Percentiles rank a stretch among this genome's conserved stretches.
These are phyloP conservation scores for Amphilophus citrinellus DNA, from an alignment of 2,113 vertebrate species.

Conservation along the genomic window DNA sequence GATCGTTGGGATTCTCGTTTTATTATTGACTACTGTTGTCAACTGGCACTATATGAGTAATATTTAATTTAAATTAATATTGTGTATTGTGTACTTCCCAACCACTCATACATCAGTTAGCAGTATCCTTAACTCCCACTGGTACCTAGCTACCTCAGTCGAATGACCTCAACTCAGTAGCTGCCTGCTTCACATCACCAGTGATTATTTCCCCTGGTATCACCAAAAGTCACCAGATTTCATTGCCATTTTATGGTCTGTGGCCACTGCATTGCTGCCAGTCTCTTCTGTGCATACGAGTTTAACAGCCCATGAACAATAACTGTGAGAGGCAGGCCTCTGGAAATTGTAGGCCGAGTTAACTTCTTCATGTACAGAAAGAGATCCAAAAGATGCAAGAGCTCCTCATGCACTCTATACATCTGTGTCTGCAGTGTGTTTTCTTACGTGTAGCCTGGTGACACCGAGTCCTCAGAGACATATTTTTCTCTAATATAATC, in stretches of 20 bases:
- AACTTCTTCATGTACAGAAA: neutral
- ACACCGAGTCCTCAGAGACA: neutral
- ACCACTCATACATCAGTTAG: neutral
- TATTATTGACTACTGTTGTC: neutral
- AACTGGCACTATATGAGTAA: neutral
- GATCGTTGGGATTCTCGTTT: neutral
- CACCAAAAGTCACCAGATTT: neutral
- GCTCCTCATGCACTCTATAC: neutral
- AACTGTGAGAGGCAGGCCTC: neutral
- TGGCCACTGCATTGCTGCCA: too few species aligned
- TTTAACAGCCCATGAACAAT: neutral
- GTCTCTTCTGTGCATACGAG: neutral
- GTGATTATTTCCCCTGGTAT: neutral
- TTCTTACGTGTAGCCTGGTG: constrained; percentile 1
- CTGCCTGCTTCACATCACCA: neutral
- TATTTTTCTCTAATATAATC: neutral
- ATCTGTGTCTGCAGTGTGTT: neutral
- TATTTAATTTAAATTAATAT: neutral
- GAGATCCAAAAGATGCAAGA: neutral
- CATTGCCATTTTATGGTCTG: too few species aligned
- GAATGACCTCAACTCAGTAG: neutral
- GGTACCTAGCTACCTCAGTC: too few species aligned
- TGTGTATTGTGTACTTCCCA: neutral
- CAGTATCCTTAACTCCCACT: neutral
- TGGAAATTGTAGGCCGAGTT: neutral